Evolutionary conservation across 2,113 vertebrate genomes (phyloP).

Genomic region (Rhinoptilus africanus): DNA sequence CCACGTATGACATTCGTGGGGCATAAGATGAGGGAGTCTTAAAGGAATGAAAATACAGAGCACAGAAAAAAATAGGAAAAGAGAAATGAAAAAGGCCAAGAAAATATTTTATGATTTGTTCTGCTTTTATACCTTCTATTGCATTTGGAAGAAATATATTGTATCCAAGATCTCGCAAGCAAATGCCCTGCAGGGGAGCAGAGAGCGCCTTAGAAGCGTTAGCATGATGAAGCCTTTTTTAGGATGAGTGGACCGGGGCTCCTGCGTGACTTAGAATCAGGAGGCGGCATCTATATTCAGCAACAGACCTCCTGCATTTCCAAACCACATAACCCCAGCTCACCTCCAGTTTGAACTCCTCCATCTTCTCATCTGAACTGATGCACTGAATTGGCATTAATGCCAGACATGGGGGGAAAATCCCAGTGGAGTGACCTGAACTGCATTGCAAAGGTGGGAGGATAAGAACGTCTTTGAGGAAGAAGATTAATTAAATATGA

Average conservation of each 20-base stretch:
- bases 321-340: neutral
- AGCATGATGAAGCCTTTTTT: neutral
- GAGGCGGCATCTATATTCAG: neutral
- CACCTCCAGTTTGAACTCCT: neutral
- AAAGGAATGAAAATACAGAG: neutral
- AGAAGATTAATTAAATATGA: neutral
- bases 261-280: neutral
- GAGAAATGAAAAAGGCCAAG: neutral
- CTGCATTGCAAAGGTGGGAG: slow-evolving; percentile 14
- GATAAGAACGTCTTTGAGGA: neutral
- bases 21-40: neutral
- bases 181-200: neutral
- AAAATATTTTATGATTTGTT: neutral
- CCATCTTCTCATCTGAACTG: neutral
- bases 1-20: neutral
- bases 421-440: neutral
- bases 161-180: neutral
- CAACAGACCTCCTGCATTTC: neutral
- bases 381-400: neutral
- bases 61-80: neutral
- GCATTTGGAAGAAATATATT: neutral
- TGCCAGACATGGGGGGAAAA: neutral
- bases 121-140: neutral
- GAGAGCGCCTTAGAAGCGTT: neutral
- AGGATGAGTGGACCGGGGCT: neutral